A percentile compares a stretch with the other conserved stretches of the same genome.
Evolutionary conservation across 2,113 vertebrate species (phyloP).

Genomic region (Turdus rufiventris): DNA sequence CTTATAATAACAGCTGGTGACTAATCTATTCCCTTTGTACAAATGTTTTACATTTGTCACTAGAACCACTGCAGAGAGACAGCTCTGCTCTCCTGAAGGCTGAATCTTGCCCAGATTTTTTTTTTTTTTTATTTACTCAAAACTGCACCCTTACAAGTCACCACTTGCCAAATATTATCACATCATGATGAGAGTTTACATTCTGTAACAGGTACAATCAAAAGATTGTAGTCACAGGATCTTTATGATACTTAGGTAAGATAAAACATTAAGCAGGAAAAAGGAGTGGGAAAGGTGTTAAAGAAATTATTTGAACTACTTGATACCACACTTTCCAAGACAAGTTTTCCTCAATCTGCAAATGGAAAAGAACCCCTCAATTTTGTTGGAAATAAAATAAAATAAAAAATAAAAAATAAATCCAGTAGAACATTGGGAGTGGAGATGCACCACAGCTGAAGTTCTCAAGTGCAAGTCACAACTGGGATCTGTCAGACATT

Average conservation of each 20-base stretch:
- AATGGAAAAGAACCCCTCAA: background rate
- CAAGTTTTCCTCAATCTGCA: background rate
- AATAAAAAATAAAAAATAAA: background rate
- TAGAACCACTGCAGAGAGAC: background rate
- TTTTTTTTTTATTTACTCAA: background rate
- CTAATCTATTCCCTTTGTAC: constrained; percentile 35
- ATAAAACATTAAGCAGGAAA: background rate
- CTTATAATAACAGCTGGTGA: constrained; percentile 49
- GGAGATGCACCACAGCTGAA: constrained; percentile 35
- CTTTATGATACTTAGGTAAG: background rate
- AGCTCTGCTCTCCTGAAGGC: background rate
- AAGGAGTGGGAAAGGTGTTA: background rate
- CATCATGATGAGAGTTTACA: background rate
- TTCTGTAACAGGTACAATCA: background rate
- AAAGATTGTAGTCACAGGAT: background rate
- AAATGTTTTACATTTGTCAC: constrained; percentile 49
- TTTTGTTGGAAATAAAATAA: constrained; percentile 1
- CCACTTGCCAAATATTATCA: background rate
- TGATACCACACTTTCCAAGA: background rate
- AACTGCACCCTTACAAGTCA: background rate
- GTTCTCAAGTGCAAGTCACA: constrained; percentile 43
- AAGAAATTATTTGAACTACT: background rate
- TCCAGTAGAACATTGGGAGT: background rate
- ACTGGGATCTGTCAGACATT: constrained; percentile 1
- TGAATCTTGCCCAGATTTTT: background rate